Base-by-base conservation (phyloP, 30 jellyfish, hydroid and myxozoan species). In the Mastigias papua region DNA sequence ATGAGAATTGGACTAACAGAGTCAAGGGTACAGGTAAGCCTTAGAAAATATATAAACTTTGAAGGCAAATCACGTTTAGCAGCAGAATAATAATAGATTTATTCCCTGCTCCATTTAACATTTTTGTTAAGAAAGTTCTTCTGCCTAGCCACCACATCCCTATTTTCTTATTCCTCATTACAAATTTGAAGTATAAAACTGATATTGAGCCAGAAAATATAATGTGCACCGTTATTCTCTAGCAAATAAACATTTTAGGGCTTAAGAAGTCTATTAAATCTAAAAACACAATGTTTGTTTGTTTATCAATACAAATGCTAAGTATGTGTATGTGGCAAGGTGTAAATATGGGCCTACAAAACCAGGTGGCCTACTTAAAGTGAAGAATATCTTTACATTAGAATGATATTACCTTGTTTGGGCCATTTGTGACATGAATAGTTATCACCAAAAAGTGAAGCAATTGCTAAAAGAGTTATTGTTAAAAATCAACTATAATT, bases 1-100 rank as follows among this genome's bases (percentile, higher is more conserved):
- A 95, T 95, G 99, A 73, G 99, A 63, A 95, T 95, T 74, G 99
- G 96, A 21, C 70, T 95, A 46, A 95, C 99, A 20, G 99, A 95
- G 79, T 95, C 99, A 20, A 68, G 99, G 49, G 99, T 95, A 64
- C 99, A 95, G 93, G 99, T 89, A 69, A 86, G 94, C 29, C 5
- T 27, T 20, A 6, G 17, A 19, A 10, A 54, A 46, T 16, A 46
- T 46, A 46, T 26, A 48, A 4, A n/a, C n/a, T n/a, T n/a, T n/a
- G n/a, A n/a, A n/a, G n/a, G n/a, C n/a, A n/a, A n/a, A n/a, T n/a
- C n/a, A n/a, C n/a, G n/a, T n/a, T n/a, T n/a, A n/a, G n/a, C n/a
- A n/a, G n/a, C n/a, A n/a, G n/a, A n/a, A n/a, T n/a, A n/a, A n/a
- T n/a, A n/a, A n/a, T n/a, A n/a, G n/a, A n/a, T n/a, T n/a, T n/a